phyloP scores from a whole-genome alignment of 2,113 vertebrate species.

The Cynopterus brachyotis region DNA sequence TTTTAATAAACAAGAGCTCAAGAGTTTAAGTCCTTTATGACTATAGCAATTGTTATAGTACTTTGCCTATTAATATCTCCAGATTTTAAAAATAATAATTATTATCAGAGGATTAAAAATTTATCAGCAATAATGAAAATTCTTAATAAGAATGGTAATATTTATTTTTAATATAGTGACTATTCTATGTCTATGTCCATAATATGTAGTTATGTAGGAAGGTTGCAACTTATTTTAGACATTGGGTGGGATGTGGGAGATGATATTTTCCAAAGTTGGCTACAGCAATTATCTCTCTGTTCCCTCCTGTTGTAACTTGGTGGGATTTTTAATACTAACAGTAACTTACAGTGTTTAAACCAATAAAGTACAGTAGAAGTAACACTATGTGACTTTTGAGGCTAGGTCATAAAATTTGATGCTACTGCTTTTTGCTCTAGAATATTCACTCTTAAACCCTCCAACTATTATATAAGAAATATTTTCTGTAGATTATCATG shows the following conservation, averaged over 20 bases:
- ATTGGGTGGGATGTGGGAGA: neutral
- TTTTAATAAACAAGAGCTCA: neutral
- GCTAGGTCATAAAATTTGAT: neutral
- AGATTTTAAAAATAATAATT: neutral
- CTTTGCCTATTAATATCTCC: neutral
- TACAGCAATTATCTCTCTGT: neutral
- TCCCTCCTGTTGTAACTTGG: neutral
- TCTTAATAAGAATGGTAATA: neutral
- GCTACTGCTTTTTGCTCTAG: neutral
- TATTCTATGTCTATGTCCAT: neutral
- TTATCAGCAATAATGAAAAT: neutral
- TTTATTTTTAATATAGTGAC: neutral
- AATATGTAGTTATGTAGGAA: neutral
- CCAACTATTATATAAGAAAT: neutral
- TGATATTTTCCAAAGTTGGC: neutral
- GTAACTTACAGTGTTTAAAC: neutral
- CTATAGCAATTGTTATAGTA: neutral
- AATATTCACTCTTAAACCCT: neutral
- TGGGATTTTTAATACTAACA: neutral
- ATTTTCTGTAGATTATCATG: neutral
- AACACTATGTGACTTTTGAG: neutral
- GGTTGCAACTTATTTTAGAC: neutral
- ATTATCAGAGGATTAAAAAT: neutral
- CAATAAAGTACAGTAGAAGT: neutral
- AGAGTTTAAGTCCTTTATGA: neutral